Evolutionary conservation across 2,888 invertebrate species (phyloP).

Genomic region (Candidula unifasciata): DNA sequence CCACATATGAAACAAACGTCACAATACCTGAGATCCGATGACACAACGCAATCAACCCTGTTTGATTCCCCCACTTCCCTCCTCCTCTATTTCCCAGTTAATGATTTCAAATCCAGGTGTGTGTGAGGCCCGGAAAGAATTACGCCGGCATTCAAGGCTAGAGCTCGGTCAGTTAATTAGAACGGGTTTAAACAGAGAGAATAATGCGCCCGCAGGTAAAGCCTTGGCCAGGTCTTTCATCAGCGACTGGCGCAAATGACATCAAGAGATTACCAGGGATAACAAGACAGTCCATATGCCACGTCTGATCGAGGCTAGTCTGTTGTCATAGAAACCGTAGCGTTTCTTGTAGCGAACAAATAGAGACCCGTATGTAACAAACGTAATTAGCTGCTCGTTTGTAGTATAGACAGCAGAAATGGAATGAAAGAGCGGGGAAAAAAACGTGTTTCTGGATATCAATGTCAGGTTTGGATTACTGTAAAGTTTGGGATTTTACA

Average conservation of each 20-base stretch:
- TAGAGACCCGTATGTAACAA: background rate
- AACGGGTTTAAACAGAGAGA: background rate
- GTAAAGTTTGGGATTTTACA: too few species aligned
- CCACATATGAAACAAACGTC: background rate
- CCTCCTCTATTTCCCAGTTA: background rate
- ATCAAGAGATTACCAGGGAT: background rate
- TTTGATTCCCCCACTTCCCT: background rate
- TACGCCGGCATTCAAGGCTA: background rate
- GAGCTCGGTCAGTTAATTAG: conserved; percentile 12
- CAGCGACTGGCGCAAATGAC: background rate
- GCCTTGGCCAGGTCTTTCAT: background rate
- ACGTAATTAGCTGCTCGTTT: background rate
- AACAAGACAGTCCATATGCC: background rate
- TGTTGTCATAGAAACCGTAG: conserved; percentile 31
- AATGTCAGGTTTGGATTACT: too few species aligned
- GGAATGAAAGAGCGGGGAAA: background rate
- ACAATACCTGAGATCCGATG: background rate
- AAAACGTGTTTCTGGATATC: too few species aligned
- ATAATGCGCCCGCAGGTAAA: background rate
- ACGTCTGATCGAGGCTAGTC: conserved; percentile 3
- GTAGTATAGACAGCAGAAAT: background rate
- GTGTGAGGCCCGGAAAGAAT: too few species aligned
- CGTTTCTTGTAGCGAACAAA: background rate
- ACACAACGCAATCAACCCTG: background rate
- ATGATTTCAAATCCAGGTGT: background rate